A percentile compares a stretch with the other conserved stretches of the same genome.
Conservation (phyloP, 1,140 invertebrate species). For the Battus philenor region DNA sequence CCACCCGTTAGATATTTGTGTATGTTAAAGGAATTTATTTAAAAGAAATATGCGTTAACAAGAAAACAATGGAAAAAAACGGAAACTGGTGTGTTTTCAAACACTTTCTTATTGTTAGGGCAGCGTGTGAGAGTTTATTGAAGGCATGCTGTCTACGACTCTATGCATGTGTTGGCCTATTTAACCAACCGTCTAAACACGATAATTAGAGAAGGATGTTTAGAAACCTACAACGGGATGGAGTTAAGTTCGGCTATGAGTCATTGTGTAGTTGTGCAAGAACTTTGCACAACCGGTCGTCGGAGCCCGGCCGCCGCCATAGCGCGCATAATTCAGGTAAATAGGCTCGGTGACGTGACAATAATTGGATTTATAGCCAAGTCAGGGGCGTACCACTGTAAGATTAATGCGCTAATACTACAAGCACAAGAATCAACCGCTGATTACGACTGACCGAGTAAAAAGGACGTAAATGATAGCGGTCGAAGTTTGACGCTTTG, state of each 20-base stretch:
- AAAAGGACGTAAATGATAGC: neutral
- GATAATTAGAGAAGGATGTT: constrained; percentile 43
- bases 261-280: constrained; percentile 57
- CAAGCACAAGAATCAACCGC: neutral
- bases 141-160: constrained; percentile 6
- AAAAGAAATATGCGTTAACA: constrained; percentile 10
- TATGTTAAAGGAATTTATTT: constrained; percentile 25
- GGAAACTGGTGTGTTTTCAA: constrained; percentile 12
- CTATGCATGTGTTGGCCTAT: constrained; percentile 8
- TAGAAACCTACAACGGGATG: constrained; percentile 42
- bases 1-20: constrained; percentile 45
- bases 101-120: constrained; percentile 16
- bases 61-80: constrained; percentile 10
- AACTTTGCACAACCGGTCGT: constrained; percentile 54
- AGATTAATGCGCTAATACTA: neutral
- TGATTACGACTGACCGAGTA: neutral
- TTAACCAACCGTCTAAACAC: constrained; percentile 24
- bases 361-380: constrained; percentile 15
- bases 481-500: neutral
- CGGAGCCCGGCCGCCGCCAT: constrained; percentile 33
- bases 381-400: constrained; percentile 13
- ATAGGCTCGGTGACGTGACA: constrained; percentile 22
- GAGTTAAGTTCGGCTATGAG: constrained; percentile 53
- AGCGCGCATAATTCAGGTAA: constrained; percentile 31
- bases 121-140: constrained; percentile 16